Base-by-base conservation (phyloP, 2,888 invertebrate genomes). In the Drosophila neotestacea region DNA sequence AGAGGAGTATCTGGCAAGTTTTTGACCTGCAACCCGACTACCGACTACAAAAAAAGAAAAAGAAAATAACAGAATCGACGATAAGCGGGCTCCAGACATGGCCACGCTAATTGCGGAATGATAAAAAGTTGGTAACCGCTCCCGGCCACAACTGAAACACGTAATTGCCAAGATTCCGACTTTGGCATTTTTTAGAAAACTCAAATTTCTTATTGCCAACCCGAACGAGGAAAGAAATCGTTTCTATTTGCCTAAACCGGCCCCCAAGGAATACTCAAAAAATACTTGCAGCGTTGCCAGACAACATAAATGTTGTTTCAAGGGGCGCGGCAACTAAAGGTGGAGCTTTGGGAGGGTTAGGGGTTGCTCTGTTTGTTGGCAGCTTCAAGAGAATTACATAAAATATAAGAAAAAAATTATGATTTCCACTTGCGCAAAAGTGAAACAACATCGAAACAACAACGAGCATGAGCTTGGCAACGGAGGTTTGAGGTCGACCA, bases 71-170 rank as follows among this genome's bases (percentile, higher is more conserved):
- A 30, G 27, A 52, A 28, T 11, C 32, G 32, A 64, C 72, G 87
- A 90, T 89, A 90, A 90, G 85, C 78, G 58, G 71, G 58, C 51
- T 48, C 55, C 76, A 73, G 85, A 89, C 90, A 89, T 77, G 83
- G 72, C 70, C 82, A 64, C 76, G 77, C 79, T 89, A 90, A 89
- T 89, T 89, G 90, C 88, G 69, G 88, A 72, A 81, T 80, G 90
- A 88, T 87, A 89, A 89, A 85, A 85, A 75, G 54, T 62, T 70
- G 76, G 77, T 77, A 70, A 69, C 62, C 62, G 65, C 72, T 72
- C 50, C 56, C 67, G 46, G 67, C 59, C 69, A 54, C 60, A 77
- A 68, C 28, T 63, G 65, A 61, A 59, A 65, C 66, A 76, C 76
- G 72, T 65, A 86, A 73, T 68, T 70, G 79, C 68, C 68, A 78